Evolutionary conservation across 1,140 invertebrate genomes (phyloP), one percentile per base, ranked within the genome.

Genomic region (Stegodyphus dumicola): DNA sequence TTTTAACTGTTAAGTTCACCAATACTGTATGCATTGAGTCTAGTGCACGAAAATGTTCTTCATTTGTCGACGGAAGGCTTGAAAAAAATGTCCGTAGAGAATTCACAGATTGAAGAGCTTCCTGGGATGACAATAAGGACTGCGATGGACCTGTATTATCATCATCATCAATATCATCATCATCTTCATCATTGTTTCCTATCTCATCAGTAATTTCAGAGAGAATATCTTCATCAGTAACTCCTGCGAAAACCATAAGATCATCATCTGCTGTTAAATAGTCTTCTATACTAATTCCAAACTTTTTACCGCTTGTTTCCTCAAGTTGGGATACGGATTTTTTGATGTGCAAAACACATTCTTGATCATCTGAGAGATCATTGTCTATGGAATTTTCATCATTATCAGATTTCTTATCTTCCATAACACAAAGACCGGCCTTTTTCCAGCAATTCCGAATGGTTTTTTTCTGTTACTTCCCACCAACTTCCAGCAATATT

Each of bases 1-100:
- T 33, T 33, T 33, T 33, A 33, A 33, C 33, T 33, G 33, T 33
- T 33, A 33, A 33, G 33, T 33, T 33, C 33, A 33, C 33, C 33
- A 33, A 33, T 33, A 33, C 33, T 33, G 33, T 33, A 33, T 33
- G 33, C 33, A 33, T 33, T 33, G 33, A 33, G 33, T 33, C 33
- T 33, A 33, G 33, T 33, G 33, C 33, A 33, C 33, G 33, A 33
- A 33, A 33, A 33, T 33, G 33, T 33, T 33, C 33, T 33, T 33
- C 33, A 33, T 33, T 33, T 33, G 33, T 33, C 15, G 9, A 18
- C 17, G 66, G 66, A 67, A 67, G 66, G 9, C 66, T 67, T 67
- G 66, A 67, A 18, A 67, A 67, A 67, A 67, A 67, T 67, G 66
- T 67, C 66, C 66, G 15, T 67, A 67, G 15, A 67, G 66, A 67